Conservation (phyloP, 2,113 vertebrate species). For the Macaca nemestrina region DNA sequence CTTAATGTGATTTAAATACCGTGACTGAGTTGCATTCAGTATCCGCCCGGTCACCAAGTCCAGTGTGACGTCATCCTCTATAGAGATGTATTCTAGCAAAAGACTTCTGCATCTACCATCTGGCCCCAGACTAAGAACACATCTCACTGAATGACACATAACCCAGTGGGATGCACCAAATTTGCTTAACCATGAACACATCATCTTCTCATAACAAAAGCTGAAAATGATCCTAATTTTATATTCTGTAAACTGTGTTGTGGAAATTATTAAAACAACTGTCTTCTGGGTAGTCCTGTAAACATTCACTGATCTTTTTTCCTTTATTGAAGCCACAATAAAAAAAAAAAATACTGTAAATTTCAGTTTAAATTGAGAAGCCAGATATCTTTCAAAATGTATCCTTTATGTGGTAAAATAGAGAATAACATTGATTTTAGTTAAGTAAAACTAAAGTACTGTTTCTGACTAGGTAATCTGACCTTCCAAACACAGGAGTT, state of each 20-base stretch:
- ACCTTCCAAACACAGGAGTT: neutral
- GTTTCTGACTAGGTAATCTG: neutral
- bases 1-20: slow-evolving; percentile 98
- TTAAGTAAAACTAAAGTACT: neutral
- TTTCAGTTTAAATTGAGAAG: neutral
- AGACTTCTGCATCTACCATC: slow-evolving; percentile 87
- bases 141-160: slow-evolving; percentile 78
- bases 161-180: slow-evolving; percentile 72
- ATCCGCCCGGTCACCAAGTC: slow-evolving; percentile 83
- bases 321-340: neutral
- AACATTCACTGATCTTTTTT: neutral
- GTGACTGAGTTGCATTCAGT: slow-evolving; percentile 89
- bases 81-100: slow-evolving; percentile 87
- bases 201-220: slow-evolving; percentile 53
- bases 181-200: slow-evolving; percentile 61
- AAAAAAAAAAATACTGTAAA: neutral
- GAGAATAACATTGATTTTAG: neutral
- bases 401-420: neutral
- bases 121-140: slow-evolving; percentile 83
- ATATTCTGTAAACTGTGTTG: slow-evolving; percentile 39
- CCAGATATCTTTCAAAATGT: neutral
- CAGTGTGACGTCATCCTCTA: slow-evolving; percentile 76
- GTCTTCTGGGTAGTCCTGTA: neutral
- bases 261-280: slow-evolving; percentile 2
- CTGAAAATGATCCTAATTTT: slow-evolving; percentile 40